Evolutionary conservation across 2,113 vertebrate species (phyloP).

Genomic region (Diadophis punctatus): DNA sequence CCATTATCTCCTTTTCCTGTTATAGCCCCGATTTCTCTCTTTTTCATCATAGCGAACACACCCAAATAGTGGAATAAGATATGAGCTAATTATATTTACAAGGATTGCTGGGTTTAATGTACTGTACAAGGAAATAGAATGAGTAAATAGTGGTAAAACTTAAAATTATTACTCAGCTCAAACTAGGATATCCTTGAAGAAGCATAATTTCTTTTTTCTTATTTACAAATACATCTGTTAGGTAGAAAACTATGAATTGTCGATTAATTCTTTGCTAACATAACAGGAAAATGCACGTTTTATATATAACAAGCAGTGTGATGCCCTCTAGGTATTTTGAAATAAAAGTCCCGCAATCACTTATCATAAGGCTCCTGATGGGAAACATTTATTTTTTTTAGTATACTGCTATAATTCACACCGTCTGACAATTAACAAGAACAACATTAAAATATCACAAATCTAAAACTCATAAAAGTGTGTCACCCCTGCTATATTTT

Average conservation of each 20-base stretch:
- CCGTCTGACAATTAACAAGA: background rate
- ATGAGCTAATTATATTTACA: constrained; percentile 21
- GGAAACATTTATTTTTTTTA: background rate
- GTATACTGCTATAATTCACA: background rate
- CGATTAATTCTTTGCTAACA: background rate
- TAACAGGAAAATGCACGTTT: background rate
- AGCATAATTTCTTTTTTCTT: background rate
- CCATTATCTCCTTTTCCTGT: background rate
- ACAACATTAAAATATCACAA: background rate
- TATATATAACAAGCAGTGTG: background rate
- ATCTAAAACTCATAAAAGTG: background rate
- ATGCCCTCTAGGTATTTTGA: background rate
- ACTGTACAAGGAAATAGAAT: background rate
- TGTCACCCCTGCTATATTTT: background rate
- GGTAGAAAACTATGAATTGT: background rate
- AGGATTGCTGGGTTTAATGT: constrained; percentile 42
- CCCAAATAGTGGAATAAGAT: background rate
- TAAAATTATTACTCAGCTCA: constrained; percentile 38
- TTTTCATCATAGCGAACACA: background rate
- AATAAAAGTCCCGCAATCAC: background rate
- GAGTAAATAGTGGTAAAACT: constrained; percentile 55
- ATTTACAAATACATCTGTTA: background rate
- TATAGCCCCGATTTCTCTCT: background rate
- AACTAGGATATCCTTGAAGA: constrained; percentile 65
- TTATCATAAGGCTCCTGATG: background rate